A percentile compares a stretch with the other conserved stretches of the same genome.
These are phyloP conservation scores for Mus minutoides DNA, from an alignment of 2,797 vertebrate genomes.

Conservation along the genomic window DNA sequence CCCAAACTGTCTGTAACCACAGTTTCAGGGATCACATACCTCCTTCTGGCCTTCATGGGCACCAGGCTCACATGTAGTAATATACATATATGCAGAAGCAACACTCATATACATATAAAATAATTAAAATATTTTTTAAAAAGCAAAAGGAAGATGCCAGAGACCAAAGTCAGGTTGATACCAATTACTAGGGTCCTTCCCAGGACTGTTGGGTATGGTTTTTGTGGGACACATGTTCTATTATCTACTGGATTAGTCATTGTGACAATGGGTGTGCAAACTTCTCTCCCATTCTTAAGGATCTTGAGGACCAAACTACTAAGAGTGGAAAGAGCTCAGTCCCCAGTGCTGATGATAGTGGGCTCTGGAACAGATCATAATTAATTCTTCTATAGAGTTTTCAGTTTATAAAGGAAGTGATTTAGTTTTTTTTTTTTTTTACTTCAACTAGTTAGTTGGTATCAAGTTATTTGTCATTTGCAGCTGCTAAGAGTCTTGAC, in stretches of 20 bases:
- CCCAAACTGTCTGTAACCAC: neutral
- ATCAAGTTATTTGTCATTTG: neutral
- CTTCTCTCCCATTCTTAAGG: neutral
- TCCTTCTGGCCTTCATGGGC: neutral
- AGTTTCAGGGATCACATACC: no score
- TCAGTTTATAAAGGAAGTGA: neutral
- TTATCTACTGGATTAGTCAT: neutral
- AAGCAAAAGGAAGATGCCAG: neutral
- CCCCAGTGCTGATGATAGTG: neutral
- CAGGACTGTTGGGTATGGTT: neutral
- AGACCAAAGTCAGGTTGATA: neutral
- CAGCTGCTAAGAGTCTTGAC: neutral
- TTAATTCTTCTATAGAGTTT: neutral
- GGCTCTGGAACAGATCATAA: neutral
- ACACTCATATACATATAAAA: neutral
- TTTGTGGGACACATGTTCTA: neutral
- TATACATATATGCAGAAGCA: neutral
- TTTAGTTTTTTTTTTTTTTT: neutral
- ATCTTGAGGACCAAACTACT: neutral
- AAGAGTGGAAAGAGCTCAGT: neutral
- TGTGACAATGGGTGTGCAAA: neutral
- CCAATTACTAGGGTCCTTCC: neutral
- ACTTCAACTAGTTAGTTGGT: neutral
- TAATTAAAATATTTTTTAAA: neutral
- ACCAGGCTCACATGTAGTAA: neutral